Conservation (phyloP, 2,888 invertebrate genomes). For the Metallyticus violacea region DNA sequence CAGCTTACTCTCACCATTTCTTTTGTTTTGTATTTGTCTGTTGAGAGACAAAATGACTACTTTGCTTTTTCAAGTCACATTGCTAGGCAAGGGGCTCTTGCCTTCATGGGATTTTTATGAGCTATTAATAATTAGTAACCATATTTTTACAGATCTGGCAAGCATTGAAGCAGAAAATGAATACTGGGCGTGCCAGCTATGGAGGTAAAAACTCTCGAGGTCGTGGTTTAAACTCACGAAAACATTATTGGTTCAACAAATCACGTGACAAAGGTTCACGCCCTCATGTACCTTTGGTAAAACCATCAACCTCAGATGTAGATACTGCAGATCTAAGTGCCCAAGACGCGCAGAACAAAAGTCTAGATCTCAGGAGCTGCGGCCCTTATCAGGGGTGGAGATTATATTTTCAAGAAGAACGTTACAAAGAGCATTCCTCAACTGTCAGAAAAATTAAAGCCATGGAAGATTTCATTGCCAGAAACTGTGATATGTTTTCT, state of each 20-base stretch:
- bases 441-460: slow-evolving; percentile 52
- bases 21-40: no score
- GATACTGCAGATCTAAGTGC: not conserved
- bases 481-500: slow-evolving; percentile 51
- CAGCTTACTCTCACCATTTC: no score
- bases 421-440: slow-evolving; percentile 49
- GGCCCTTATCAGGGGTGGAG: slow-evolving; percentile 67
- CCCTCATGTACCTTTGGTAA: not conserved
- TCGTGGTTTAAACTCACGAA: not conserved
- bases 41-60: no score
- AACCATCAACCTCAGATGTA: not conserved
- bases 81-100: no score
- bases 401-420: slow-evolving; percentile 71
- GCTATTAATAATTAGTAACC: no score
- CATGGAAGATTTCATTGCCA: slow-evolving; percentile 55
- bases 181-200: not conserved
- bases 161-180: not conserved
- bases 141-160: not conserved
- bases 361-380: not conserved
- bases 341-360: not conserved
- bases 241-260: not conserved
- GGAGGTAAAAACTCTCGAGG: not conserved
- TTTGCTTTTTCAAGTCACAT: no score
- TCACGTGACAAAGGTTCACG: not conserved
- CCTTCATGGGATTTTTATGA: no score